phyloP scores from a whole-genome alignment of 2,797 vertebrate species.

The Melopsittacus undulatus region DNA sequence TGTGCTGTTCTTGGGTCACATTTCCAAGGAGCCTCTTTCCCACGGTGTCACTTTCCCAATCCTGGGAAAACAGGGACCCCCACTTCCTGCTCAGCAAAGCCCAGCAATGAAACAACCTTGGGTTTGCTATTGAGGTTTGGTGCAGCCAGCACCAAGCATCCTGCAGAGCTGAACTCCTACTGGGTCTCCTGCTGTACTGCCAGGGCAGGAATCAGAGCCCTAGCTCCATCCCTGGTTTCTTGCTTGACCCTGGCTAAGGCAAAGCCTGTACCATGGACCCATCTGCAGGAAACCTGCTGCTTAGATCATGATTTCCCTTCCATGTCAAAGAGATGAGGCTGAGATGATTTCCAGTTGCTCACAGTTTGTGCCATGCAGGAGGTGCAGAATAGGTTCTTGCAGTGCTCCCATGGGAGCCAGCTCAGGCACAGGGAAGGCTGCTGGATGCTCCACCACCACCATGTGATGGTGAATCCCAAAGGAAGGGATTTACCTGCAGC shows the following conservation, averaged over 20 bases:
- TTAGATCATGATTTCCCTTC: background rate
- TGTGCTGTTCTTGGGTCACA: background rate
- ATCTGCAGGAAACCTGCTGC: background rate
- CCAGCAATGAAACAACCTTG: background rate
- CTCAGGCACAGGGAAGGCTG: background rate
- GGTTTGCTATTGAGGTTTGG: background rate
- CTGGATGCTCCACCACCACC: background rate
- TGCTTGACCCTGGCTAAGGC: accelerated
- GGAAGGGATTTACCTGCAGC: background rate
- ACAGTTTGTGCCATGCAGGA: accelerated
- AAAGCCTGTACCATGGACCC: accelerated
- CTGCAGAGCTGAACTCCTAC: background rate
- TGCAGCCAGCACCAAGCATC: accelerated
- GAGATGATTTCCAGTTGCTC: background rate
- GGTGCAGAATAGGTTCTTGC: background rate
- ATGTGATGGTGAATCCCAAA: background rate
- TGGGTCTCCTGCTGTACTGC: accelerated
- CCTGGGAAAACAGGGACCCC: background rate
- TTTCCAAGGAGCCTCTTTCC: background rate
- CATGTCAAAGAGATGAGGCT: background rate
- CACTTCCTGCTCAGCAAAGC: background rate
- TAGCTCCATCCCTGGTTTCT: background rate
- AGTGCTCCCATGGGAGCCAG: accelerated
- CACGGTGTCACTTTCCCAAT: background rate
- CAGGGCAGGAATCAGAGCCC: accelerated